Evolutionary conservation across 2,797 vertebrate species (phyloP), one percentile per base, ranked within the genome.

Genomic region (Remorina albescens): DNA sequence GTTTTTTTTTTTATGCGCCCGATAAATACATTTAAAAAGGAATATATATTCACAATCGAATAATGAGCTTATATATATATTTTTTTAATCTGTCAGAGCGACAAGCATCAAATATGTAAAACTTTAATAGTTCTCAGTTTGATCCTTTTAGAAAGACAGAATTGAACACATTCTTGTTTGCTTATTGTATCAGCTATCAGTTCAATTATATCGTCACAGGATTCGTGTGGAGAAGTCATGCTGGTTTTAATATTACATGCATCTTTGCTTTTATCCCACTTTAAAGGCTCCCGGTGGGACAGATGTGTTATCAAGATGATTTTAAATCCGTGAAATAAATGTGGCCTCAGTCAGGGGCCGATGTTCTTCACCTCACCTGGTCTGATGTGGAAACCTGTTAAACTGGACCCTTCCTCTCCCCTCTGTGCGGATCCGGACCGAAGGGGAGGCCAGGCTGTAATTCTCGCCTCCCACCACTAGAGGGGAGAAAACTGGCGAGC

Each of bases 391-490:
- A 25, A 93, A 93, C 0, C 90, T 73, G 68, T 83, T 80, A 56
- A 92, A 85, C 67, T 83, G 87, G 56, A 76, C 65, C 15, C 91
- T 69, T 32, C 86, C 75, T 34, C 91, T 58, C 21, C 92, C 91
- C 5, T 86, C 87, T 0, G 87, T 78, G 23, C 78, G 30, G 78
- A 93, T 80, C 81, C 92, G 86, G 2, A 88, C 67, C 0, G 94
- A 91, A 0, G 94, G 93, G 0, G 93, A 93, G 21, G 90, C 87
- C 78, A 92, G 84, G 76, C 69, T 92, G 88, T 94, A 95, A 86
- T 78, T 94, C 82, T 94, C 92, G 9, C 93, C 92, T 68, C 92
- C 91, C n/a, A 93, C 90, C 85, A 95, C 78, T 60, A 93, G 55
- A 7, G 93, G 88, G 61, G 92, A 90, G 88, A 91, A 95, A 0